A percentile compares a stretch with the other conserved stretches of the same genome.
phyloP scores from a whole-genome alignment of 2,888 invertebrate genomes.

The Ypsolopha sequella region DNA sequence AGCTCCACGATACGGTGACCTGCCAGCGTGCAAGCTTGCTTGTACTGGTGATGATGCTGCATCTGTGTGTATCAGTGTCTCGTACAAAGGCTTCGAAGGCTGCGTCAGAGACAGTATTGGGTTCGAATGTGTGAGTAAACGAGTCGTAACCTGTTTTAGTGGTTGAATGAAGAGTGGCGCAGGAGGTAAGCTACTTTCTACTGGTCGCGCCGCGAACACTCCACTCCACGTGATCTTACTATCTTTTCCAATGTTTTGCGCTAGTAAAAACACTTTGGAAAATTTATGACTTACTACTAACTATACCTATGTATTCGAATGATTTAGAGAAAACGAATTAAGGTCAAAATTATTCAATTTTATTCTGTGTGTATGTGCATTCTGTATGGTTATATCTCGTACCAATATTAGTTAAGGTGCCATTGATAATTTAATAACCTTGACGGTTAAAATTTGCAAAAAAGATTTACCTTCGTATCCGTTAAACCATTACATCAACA shows the following conservation, averaged over 20 bases:
- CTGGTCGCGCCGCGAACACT: slow-evolving; percentile 26
- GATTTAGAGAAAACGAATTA: background rate
- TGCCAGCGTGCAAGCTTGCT: slow-evolving; percentile 33
- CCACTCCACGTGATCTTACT: slow-evolving; percentile 26
- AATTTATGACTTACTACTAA: background rate
- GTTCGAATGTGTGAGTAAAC: slow-evolving; percentile 36
- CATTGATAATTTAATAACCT: too few relatives aligned
- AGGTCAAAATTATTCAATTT: background rate
- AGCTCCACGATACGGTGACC: slow-evolving; percentile 32
- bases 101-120: slow-evolving; percentile 7
- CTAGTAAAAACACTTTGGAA: background rate
- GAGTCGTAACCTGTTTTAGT: slow-evolving; percentile 57
- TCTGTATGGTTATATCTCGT: too few relatives aligned
- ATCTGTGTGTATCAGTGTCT: slow-evolving; percentile 25
- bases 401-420: too few relatives aligned
- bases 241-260: background rate
- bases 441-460: too few relatives aligned
- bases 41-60: background rate
- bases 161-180: slow-evolving; percentile 63
- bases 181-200: slow-evolving; percentile 67
- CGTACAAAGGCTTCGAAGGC: slow-evolving; percentile 19
- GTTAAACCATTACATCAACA: too few relatives aligned
- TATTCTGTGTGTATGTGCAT: too few relatives aligned
- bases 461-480: too few relatives aligned
- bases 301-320: slow-evolving; percentile 6